These are phyloP conservation scores for Phyllotis vaccarum DNA, from an alignment of 2,797 vertebrate species.

Conservation along the genomic window DNA sequence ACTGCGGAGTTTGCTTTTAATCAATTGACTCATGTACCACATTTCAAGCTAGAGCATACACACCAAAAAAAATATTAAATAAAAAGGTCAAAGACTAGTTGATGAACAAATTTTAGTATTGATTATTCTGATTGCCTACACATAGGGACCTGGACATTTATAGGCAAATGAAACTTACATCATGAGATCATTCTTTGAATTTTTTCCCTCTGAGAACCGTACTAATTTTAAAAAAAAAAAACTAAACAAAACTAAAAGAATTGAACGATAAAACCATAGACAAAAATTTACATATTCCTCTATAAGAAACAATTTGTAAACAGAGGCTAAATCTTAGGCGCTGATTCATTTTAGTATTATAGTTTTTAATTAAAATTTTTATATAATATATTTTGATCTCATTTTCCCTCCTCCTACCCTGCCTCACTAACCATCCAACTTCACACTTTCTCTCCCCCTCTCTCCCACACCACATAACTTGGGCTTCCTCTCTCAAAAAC, in stretches of 20 bases:
- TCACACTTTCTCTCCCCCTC: not conserved
- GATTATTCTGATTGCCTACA: not conserved
- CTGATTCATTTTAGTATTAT: not conserved
- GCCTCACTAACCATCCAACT: not conserved
- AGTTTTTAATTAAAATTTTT: not conserved
- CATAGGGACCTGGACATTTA: not conserved
- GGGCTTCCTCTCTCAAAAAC: not conserved
- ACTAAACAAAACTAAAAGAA: not conserved
- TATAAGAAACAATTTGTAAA: not conserved
- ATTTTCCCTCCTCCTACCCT: not conserved
- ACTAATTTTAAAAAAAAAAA: not conserved
- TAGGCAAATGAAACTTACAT: not conserved
- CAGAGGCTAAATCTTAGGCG: not conserved
- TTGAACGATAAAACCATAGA: not conserved
- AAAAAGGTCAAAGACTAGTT: constrained; percentile 37
- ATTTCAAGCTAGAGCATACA: constrained; percentile 39
- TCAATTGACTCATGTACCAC: constrained; percentile 39
- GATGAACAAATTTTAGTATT: constrained; percentile 52
- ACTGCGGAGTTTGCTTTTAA: not conserved
- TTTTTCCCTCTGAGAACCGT: not conserved
- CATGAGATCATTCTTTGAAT: not conserved
- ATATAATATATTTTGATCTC: not conserved
- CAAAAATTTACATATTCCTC: not conserved
- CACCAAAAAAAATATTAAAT: constrained; percentile 53
- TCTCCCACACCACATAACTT: too few species aligned